Conservation (phyloP, 2,113 vertebrate species). For the Arvicanthis niloticus region DNA sequence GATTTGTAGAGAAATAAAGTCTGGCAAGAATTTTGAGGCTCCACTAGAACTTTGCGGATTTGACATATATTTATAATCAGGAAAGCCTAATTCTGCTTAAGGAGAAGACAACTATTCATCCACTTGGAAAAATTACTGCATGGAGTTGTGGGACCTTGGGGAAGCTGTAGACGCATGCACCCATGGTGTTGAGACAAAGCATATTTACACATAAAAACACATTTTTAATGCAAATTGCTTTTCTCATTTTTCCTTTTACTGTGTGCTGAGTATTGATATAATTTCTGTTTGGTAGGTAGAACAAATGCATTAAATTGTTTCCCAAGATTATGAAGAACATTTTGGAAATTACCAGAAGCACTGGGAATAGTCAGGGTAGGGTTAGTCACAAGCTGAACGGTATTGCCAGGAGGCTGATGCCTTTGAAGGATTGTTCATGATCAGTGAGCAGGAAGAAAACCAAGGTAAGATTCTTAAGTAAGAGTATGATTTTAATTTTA, state of each 20-base stretch:
- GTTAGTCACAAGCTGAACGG: not conserved
- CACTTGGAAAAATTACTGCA: not conserved
- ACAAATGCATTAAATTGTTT: not conserved
- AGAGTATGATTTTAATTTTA: not conserved
- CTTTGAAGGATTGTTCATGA: not conserved
- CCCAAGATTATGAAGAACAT: not conserved
- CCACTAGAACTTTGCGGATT: constrained; percentile 14
- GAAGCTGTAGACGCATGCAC: not conserved
- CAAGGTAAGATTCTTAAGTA: constrained; percentile 42
- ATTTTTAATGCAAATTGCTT: not conserved
- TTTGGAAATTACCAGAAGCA: not conserved
- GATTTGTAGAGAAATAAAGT: not conserved
- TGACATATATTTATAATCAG: not conserved
- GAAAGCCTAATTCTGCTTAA: not conserved
- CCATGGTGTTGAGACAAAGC: not conserved
- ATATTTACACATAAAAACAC: not conserved
- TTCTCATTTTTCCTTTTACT: constrained; percentile 22
- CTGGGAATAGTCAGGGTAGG: too few species aligned
- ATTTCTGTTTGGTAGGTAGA: not conserved
- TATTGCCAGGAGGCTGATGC: not conserved
- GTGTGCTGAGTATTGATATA: not conserved
- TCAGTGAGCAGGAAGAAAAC: not conserved
- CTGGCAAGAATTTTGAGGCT: not conserved
- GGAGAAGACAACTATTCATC: not conserved
- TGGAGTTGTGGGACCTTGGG: not conserved